These are phyloP conservation scores for Notechis scutatus DNA, from an alignment of 2,113 vertebrate genomes.

Conservation along the genomic window DNA sequence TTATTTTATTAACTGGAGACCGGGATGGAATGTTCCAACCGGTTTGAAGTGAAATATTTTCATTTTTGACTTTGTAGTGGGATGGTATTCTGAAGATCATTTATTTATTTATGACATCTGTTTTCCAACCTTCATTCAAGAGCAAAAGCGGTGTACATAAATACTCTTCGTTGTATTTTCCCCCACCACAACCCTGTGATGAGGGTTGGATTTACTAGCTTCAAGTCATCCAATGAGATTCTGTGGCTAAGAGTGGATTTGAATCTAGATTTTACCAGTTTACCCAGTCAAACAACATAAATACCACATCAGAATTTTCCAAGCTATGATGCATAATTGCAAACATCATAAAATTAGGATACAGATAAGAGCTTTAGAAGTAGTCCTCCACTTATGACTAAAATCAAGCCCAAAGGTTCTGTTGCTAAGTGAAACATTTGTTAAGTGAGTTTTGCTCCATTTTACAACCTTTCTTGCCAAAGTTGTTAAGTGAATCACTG, in stretches of 20 bases:
- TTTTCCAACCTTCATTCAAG: background rate
- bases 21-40: background rate
- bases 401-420: background rate
- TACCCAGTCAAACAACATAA: background rate
- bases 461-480: too few species aligned
- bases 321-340: background rate
- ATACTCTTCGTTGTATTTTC: background rate
- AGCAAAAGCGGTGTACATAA: background rate
- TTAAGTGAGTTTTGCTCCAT: too few species aligned
- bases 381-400: background rate
- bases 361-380: background rate
- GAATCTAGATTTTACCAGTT: background rate
- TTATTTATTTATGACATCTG: background rate
- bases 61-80: background rate
- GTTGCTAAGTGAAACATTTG: too few species aligned
- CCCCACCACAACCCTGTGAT: background rate
- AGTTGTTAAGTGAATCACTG: too few species aligned
- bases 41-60: background rate
- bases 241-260: background rate
- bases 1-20: background rate
- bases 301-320: background rate
- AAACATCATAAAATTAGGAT: background rate
- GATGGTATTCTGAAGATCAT: background rate
- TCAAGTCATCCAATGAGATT: background rate
- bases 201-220: background rate